Conservation (phyloP, 2,797 vertebrate species). For the Tokudaia tokunoshimensis region DNA sequence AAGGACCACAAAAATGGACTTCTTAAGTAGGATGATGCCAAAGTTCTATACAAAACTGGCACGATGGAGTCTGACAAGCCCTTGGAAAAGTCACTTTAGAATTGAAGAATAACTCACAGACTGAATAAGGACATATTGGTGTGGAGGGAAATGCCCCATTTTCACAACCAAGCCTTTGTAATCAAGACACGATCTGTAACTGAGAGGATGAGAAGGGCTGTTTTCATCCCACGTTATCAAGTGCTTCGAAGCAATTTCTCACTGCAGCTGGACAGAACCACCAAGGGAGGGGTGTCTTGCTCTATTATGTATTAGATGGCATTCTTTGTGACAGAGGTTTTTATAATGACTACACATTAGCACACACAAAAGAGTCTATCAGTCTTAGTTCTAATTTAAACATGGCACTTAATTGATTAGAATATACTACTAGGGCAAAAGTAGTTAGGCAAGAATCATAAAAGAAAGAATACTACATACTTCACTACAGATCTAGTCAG, state of each 20-base stretch:
- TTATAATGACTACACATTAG: slow-evolving; percentile 16
- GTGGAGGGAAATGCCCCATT: slow-evolving; percentile 32
- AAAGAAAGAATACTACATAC: slow-evolving; percentile 11
- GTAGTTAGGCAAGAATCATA: slow-evolving; percentile 60
- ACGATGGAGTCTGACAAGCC: background rate
- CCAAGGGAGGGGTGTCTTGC: background rate
- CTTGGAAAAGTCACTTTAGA: slow-evolving; percentile 35
- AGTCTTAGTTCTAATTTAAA: slow-evolving; percentile 65
- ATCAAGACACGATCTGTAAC: background rate
- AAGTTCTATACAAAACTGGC: background rate
- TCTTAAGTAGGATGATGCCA: background rate
- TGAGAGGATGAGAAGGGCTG: background rate
- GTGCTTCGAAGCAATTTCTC: background rate
- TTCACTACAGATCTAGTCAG: slow-evolving; percentile 48
- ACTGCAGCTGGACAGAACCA: background rate
- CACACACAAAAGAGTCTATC: slow-evolving; percentile 19
- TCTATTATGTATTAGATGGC: background rate
- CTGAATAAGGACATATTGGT: background rate
- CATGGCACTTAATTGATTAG: slow-evolving; percentile 74
- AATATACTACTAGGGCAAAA: slow-evolving; percentile 47
- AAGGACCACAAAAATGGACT: background rate
- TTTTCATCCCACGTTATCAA: background rate
- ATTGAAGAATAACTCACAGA: slow-evolving; percentile 1
- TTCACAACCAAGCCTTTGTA: background rate
- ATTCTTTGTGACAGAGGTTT: slow-evolving; percentile 53